phyloP scores from a whole-genome alignment of 2,797 vertebrate species.

The Sarcoramphus papa region DNA sequence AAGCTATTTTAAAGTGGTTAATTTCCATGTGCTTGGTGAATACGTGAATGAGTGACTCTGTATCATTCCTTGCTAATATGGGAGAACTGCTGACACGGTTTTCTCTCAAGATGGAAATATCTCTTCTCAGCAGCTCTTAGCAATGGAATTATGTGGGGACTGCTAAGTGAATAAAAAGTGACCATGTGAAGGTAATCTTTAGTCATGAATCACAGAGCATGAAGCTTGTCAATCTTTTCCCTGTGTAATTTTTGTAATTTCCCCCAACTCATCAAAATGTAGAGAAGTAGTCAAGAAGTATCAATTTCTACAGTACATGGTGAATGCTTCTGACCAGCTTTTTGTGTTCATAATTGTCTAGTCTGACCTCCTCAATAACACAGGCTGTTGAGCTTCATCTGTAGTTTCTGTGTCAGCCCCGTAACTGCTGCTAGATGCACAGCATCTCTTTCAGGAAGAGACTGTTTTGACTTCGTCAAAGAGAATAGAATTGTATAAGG shows the following conservation, averaged over 20 bases:
- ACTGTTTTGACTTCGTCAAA: neutral
- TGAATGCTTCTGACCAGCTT: neutral
- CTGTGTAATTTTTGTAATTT: neutral
- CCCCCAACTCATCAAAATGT: neutral
- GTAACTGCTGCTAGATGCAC: neutral
- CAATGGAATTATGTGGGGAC: neutral
- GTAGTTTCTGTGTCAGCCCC: neutral
- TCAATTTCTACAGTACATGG: neutral
- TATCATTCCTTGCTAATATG: conserved; percentile 6
- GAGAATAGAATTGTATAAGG: neutral
- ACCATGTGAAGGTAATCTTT: neutral
- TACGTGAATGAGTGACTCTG: neutral
- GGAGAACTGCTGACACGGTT: neutral
- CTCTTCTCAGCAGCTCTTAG: neutral
- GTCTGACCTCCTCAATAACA: neutral
- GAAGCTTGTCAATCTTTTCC: neutral
- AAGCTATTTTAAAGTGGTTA: neutral
- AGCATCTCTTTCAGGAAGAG: neutral
- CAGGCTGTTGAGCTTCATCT: neutral
- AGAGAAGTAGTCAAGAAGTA: neutral
- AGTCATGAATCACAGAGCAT: neutral
- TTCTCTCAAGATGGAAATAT: neutral
- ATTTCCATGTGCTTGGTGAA: neutral
- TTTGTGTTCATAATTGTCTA: neutral
- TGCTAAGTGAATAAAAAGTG: neutral